Percentiles rank a stretch among this genome's conserved stretches.
phyloP scores from a whole-genome alignment of 1,140 invertebrate species.

The Hydropsyche tenuis region DNA sequence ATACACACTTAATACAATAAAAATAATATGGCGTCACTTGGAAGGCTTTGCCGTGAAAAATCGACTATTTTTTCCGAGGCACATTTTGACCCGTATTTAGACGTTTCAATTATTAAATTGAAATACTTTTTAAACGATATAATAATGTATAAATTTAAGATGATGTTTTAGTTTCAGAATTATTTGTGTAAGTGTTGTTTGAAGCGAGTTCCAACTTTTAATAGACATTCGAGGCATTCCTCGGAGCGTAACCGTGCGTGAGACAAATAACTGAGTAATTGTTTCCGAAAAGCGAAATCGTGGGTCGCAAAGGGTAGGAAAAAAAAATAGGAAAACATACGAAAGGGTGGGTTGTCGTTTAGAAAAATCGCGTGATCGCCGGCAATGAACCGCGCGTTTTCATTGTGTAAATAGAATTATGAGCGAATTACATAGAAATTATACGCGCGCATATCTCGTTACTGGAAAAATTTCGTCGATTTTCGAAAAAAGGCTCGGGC shows the following conservation, averaged over 20 bases:
- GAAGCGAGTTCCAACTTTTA: too few relatives aligned
- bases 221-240: constrained; percentile 18
- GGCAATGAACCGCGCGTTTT: constrained; percentile 35
- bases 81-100: too few relatives aligned
- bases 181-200: too few relatives aligned
- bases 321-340: neutral
- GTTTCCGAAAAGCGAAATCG: neutral
- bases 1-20: neutral
- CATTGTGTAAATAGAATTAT: constrained; percentile 44
- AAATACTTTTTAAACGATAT: too few relatives aligned
- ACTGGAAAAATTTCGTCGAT: constrained; percentile 21
- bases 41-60: too few relatives aligned
- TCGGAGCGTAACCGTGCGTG: constrained; percentile 32
- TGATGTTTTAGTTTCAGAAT: too few relatives aligned
- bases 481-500: neutral
- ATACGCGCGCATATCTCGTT: constrained; percentile 35
- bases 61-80: too few relatives aligned
- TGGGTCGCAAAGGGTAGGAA: neutral
- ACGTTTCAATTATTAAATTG: too few relatives aligned
- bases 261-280: constrained; percentile 39
- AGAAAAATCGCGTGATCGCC: constrained; percentile 32
- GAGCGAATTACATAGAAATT: constrained; percentile 41
- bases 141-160: too few relatives aligned
- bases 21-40: too few relatives aligned
- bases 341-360: constrained; percentile 9